Base-by-base conservation (phyloP, 2,113 vertebrate genomes). In the Pseudopipra pipra region DNA sequence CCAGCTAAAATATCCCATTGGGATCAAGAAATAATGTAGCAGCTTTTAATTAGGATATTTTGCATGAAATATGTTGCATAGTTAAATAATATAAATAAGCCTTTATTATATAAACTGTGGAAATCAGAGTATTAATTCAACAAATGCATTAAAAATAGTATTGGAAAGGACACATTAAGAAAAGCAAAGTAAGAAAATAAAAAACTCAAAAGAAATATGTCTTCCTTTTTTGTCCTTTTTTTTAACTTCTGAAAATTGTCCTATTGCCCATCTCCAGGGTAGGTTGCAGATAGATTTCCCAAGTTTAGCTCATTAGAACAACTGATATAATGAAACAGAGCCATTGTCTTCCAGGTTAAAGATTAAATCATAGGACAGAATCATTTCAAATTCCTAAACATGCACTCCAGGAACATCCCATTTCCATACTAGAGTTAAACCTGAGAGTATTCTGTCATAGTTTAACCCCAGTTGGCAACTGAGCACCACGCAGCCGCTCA, bases 11-110 rank as follows among this genome's bases (percentile, higher is more conserved):
- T 73, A 83, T 66, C 46, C 85, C 79, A 61, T 10, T 84, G 85
- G 68, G 76, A 94, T 55, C 9, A 83, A 83, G 86, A 80, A 88
- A 90, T 92, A 95, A 88, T 51, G 63, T 12, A 80, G 5, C 35
- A 80, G 39, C 27, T 74, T 96, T 94, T 93, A 96, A 92, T 93
- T 92, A 93, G 72, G 37, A 37, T 56, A 46, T 90, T 93, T 91
- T 87, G 67, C 71, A 59, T 91, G 23, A 89, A 89, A 68, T 41
- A 3, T 49, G 89, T 90, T 91, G 41, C 66, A 90, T 66, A 88
- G 41, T 83, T 93, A 94, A 82, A 66, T 70, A 68, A 51, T 62
- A 92, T 80, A 88, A 94, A 87, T 62, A 80, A 77, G 6, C 2
- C 5, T 70, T 80, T 94, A 73, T 87, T 92, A 16, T 43, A 84